These are phyloP conservation scores for Hydraecia micacea DNA, from an alignment of 2,888 invertebrate species.

Conservation along the genomic window DNA sequence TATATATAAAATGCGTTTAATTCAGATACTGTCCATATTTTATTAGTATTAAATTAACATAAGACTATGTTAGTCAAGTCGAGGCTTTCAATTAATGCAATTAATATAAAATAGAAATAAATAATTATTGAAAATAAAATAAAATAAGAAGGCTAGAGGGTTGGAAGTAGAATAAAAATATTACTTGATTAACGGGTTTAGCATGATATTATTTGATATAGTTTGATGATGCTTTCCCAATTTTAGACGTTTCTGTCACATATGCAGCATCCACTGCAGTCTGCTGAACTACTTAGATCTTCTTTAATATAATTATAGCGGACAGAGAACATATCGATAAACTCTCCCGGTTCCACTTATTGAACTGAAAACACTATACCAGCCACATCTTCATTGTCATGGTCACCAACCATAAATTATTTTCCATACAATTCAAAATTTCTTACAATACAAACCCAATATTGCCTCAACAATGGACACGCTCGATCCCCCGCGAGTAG, in stretches of 20 bases:
- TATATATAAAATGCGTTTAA: background rate
- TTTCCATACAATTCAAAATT: background rate
- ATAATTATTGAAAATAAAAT: background rate
- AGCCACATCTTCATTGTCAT: background rate
- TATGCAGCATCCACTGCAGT: too few species aligned
- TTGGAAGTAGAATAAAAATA: background rate
- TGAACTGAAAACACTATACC: background rate
- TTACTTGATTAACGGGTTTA: background rate
- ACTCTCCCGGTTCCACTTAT: background rate
- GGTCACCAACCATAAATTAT: background rate
- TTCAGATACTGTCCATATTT: background rate
- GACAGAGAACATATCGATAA: background rate
- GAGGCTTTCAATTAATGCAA: background rate
- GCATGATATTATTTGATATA: background rate
- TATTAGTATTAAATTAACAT: background rate
- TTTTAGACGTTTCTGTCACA: background rate
- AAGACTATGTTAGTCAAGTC: background rate
- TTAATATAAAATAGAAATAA: background rate
- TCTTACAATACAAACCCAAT: conserved; percentile 4
- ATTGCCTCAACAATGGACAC: conserved; percentile 66
- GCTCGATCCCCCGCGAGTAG: conserved; percentile 67
- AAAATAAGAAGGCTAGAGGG: background rate
- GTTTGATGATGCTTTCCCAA: background rate
- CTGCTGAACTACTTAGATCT: background rate
- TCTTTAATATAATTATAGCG: too few species aligned